Base-by-base conservation (phyloP, 2,113 vertebrate genomes). In the Jacana jacana region DNA sequence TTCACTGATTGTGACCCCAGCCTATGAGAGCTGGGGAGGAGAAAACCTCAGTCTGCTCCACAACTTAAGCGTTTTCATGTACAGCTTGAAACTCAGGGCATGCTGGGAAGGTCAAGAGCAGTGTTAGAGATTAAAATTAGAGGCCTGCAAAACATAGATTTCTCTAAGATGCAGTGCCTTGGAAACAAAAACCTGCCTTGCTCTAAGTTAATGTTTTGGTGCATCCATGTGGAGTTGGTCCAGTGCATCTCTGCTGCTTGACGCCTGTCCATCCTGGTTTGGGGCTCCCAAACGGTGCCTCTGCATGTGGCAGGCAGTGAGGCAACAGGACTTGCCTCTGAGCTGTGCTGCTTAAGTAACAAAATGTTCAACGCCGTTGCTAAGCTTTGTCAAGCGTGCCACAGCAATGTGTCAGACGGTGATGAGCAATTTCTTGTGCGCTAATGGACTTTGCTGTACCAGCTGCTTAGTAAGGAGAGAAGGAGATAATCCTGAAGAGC, bases 401-500 rank as follows among this genome's bases (percentile, higher is more conserved):
- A 4, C 81, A 65, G 66, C 52, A 35, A 55, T n/a, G 69, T 93
- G 95, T 93, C 95, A 90, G 78, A 10, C 60, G 44, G 77, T 0
- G 24, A 68, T 84, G 89, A 97, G 81, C 86, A 68, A 72, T 79
- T 77, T 35, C 76, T 66, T 35, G 48, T 17, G 70, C 31, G 73
- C 30, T 95, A 93, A 95, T 93, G 93, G 86, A 44, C 61, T 95
- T 89, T 87, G 73, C 89, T 55, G 81, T 66, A 9, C 69, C 83
- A 69, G 69, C 86, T 90, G 89, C 95, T 97, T 95, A 95, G 79
- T 57, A 65, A 77, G 82, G 86, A 73, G 82, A 60, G 77, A 84
- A 60, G 94, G 93, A 84, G 93, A 76, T 95, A 93, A 96, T 96
- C 86, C 81, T 3, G 19, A 58, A 40, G 63, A 88, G 79, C 83